A percentile compares a stretch with the other conserved stretches of the same genome.
phyloP scores from a whole-genome alignment of 2,113 vertebrate genomes.

The Limnothrissa miodon region DNA sequence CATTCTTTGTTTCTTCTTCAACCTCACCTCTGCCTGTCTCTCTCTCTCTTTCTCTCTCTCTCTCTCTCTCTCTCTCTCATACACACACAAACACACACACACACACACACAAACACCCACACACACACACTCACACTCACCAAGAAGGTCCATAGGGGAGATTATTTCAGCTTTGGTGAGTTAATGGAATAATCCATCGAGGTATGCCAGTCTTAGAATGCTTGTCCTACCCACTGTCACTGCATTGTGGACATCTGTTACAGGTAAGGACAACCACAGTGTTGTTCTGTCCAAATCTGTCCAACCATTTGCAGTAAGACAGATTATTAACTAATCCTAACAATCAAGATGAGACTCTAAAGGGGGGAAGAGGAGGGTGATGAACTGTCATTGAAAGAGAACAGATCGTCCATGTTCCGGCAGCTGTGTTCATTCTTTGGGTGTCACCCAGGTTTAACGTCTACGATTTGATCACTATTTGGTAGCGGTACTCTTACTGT shows the following conservation, averaged over 20 bases:
- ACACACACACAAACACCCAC: not conserved
- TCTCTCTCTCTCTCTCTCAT: not conserved
- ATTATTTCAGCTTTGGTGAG: not conserved
- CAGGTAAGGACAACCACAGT: no score
- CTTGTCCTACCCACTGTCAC: not conserved
- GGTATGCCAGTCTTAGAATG: not conserved
- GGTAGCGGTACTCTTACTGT: no score
- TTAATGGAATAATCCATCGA: not conserved
- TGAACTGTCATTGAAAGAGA: not conserved
- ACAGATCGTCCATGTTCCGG: not conserved
- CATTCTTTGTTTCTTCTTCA: no score
- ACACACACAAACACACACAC: conserved; percentile 11
- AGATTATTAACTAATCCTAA: not conserved
- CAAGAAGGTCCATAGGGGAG: not conserved
- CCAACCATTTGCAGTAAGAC: not conserved
- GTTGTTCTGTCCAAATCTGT: not conserved
- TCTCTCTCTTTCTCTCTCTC: not conserved
- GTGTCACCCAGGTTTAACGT: not conserved
- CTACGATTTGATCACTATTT: not conserved
- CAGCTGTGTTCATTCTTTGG: not conserved
- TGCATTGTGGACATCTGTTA: not conserved
- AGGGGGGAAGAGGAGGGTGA: no score
- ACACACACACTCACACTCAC: conserved; percentile 13
- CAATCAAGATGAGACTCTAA: not conserved
- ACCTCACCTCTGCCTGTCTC: no score